Percentiles rank a stretch among this genome's conserved stretches.
Conservation (phyloP, 2,797 vertebrate genomes). For the Poecilia velifera region DNA sequence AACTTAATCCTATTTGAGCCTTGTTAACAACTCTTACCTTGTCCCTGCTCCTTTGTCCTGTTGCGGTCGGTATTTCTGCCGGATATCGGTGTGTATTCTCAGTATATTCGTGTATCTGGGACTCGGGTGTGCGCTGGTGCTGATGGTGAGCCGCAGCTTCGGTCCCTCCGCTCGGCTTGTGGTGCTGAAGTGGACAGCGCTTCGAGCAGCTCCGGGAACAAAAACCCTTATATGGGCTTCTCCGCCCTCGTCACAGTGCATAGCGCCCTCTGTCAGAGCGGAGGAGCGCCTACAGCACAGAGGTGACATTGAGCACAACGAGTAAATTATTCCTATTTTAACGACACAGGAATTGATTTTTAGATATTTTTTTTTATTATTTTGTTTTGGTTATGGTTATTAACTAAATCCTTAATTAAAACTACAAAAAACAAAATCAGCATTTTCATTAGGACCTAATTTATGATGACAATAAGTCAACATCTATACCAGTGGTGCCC, state of each 20-base stretch:
- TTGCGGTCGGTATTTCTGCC: conserved; percentile 7
- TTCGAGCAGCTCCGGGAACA: conserved; percentile 64
- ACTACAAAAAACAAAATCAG: not conserved
- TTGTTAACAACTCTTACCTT: conserved; percentile 66
- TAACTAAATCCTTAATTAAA: not conserved
- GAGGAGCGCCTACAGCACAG: conserved; percentile 55
- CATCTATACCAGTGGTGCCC: not conserved
- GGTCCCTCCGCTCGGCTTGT: conserved; percentile 67
- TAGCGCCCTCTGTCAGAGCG: conserved; percentile 60
- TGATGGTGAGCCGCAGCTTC: conserved; percentile 52
- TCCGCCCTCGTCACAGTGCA: not conserved
- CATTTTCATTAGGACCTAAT: not conserved
- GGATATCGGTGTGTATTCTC: conserved; percentile 1
- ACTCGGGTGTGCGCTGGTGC: conserved; percentile 42
- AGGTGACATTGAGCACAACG: not conserved
- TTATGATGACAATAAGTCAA: not conserved
- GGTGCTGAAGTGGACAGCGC: conserved; percentile 88
- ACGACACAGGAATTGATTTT: not conserved
- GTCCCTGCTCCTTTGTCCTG: conserved; percentile 12
- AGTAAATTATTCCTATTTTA: not conserved
- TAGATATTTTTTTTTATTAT: not conserved
- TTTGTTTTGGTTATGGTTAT: not conserved
- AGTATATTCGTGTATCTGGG: not conserved
- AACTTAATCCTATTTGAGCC: conserved; percentile 59
- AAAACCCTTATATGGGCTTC: conserved; percentile 31